A percentile compares a stretch with the other conserved stretches of the same genome.
Evolutionary conservation across 1,140 invertebrate genomes (phyloP).

Genomic region (Aphaenogaster floridana): DNA sequence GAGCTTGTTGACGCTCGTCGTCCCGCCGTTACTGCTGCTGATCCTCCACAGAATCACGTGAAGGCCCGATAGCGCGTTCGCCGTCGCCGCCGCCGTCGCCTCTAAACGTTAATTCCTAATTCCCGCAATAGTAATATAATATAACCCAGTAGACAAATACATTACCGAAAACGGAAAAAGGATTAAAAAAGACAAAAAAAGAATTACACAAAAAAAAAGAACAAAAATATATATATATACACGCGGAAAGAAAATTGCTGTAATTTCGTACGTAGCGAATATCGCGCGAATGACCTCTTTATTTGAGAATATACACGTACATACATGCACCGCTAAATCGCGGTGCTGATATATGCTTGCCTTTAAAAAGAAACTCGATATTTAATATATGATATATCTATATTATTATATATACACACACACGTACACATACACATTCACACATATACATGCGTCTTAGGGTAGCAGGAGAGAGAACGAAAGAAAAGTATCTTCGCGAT

Average conservation of each 20-base stretch:
- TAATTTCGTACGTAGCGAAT: slow-evolving; percentile 78
- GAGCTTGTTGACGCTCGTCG: slow-evolving; percentile 59
- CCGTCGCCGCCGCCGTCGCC: neutral
- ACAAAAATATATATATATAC: slow-evolving; percentile 24
- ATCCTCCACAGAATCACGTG: slow-evolving; percentile 81
- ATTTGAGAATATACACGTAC: slow-evolving; percentile 55
- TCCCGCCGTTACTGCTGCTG: slow-evolving; percentile 58
- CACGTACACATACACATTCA: neutral
- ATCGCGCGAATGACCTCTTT: slow-evolving; percentile 65
- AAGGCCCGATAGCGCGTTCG: slow-evolving; percentile 67
- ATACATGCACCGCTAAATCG: slow-evolving; percentile 10
- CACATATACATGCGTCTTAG: slow-evolving; percentile 54
- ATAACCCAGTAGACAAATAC: slow-evolving; percentile 53
- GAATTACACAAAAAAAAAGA: slow-evolving; percentile 54
- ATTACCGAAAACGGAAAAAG: slow-evolving; percentile 56
- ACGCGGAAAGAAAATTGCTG: slow-evolving; percentile 71
- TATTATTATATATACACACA: slow-evolving; percentile 74
- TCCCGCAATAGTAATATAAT: slow-evolving; percentile 78
- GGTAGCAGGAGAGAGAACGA: slow-evolving; percentile 26
- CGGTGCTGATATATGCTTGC: slow-evolving; percentile 76
- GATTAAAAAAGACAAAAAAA: slow-evolving; percentile 59
- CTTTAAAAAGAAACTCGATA: slow-evolving; percentile 79
- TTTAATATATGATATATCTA: slow-evolving; percentile 73
- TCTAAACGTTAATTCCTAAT: slow-evolving; percentile 68
- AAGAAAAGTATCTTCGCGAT: slow-evolving; percentile 60